phyloP scores from a whole-genome alignment of 2,888 invertebrate genomes.

The Melanotus villosus region DNA sequence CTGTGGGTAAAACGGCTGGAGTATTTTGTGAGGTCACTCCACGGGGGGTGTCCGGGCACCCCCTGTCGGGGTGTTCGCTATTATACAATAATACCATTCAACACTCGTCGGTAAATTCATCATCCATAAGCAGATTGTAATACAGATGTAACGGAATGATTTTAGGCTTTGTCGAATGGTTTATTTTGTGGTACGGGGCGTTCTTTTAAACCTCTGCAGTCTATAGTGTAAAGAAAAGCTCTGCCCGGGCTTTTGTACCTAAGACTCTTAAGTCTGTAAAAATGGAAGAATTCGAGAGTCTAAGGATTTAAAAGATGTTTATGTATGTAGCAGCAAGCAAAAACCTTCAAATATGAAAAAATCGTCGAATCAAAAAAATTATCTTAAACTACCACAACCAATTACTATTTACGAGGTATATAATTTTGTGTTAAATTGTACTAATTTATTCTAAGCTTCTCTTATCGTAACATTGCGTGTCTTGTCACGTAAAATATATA shows the following conservation, averaged over 20 bases:
- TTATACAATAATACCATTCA: conserved; percentile 59
- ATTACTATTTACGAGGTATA: too few species aligned
- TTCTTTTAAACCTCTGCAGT: conserved; percentile 1
- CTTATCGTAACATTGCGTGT: neutral
- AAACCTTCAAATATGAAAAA: too few species aligned
- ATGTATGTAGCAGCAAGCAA: too few species aligned
- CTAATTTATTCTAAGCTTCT: too few species aligned
- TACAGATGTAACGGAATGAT: conserved; percentile 62
- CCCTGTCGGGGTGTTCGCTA: conserved; percentile 57
- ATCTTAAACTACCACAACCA: too few species aligned
- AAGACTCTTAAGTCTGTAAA: too few species aligned
- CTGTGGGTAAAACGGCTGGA: conserved; percentile 56
- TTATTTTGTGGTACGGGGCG: conserved; percentile 29
- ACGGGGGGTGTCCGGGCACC: conserved; percentile 59
- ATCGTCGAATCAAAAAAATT: too few species aligned
- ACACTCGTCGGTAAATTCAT: conserved; percentile 54
- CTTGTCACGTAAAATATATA: neutral
- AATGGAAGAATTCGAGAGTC: too few species aligned
- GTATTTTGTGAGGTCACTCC: conserved; percentile 59
- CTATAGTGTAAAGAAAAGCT: conserved; percentile 1
- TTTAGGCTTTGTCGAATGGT: conserved; percentile 42
- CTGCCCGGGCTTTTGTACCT: neutral
- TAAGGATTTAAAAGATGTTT: too few species aligned
- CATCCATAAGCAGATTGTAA: conserved; percentile 60
- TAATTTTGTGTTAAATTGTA: neutral